Percentiles rank a stretch among this genome's conserved stretches.
phyloP scores from a whole-genome alignment of 53 echinoderm and acorn worm genomes.

The Pentamera pediparva region DNA sequence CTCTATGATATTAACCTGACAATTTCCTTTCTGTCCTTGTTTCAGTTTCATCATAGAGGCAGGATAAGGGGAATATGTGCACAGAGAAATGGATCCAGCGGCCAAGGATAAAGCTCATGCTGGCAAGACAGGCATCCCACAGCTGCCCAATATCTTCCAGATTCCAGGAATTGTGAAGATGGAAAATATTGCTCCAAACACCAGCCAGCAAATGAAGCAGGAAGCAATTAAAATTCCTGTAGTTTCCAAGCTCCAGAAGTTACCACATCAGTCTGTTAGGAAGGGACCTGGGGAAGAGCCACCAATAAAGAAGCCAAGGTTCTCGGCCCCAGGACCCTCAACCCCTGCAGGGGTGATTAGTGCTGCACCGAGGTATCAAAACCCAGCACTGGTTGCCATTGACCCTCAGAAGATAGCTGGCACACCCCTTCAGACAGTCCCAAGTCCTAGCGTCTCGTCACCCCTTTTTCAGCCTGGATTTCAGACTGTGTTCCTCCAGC shows the following conservation, averaged over 20 bases:
- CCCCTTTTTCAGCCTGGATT: conserved; percentile 1
- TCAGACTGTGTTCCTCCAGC: conserved; percentile 30
- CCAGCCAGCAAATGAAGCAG: background rate
- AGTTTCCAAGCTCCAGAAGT: background rate
- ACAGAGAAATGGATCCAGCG: background rate
- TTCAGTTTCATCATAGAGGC: background rate
- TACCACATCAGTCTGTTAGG: background rate
- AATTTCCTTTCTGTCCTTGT: background rate
- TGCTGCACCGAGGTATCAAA: background rate
- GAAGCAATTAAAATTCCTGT: conserved; percentile 15
- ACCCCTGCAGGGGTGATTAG: background rate
- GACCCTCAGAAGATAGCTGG: conserved; percentile 1
- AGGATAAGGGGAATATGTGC: background rate
- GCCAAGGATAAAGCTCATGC: background rate
- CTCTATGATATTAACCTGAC: background rate
- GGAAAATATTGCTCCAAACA: background rate
- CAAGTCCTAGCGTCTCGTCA: background rate
- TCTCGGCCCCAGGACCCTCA: background rate
- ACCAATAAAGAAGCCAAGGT: conserved; percentile 2
- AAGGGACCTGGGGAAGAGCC: conserved; percentile 4
- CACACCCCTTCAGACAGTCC: background rate
- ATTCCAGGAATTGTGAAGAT: background rate
- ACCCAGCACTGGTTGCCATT: conserved; percentile 3
- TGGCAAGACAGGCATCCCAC: background rate
- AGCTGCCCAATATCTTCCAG: conserved; percentile 1